These are phyloP conservation scores for Eulacestoma nigropectus DNA, from an alignment of 2,113 vertebrate genomes.

Conservation along the genomic window DNA sequence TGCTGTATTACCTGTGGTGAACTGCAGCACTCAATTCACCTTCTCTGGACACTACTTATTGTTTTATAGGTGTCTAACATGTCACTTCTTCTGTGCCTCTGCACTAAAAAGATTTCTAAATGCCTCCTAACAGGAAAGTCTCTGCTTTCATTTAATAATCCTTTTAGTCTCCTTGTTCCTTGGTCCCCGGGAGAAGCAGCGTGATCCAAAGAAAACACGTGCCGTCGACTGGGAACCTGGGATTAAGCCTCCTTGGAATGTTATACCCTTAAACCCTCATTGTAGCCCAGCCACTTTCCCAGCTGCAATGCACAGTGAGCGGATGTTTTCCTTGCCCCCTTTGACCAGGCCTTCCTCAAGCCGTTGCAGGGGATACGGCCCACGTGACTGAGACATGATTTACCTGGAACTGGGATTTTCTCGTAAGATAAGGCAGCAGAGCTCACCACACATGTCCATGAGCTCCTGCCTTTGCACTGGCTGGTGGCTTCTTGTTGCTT, in stretches of 20 bases:
- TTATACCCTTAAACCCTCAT: not conserved
- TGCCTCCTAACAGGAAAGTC: not conserved
- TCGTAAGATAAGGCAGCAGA: not conserved
- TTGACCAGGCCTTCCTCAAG: not conserved
- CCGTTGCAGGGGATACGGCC: not conserved
- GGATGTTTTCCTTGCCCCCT: not conserved
- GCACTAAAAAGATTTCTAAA: slow-evolving; percentile 8
- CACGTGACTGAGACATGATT: not conserved
- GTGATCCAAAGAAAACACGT: not conserved
- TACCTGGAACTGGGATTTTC: not conserved
- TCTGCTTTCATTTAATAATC: not conserved
- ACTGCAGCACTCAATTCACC: not conserved
- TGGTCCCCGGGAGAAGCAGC: fast-evolving
- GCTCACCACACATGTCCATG: not conserved
- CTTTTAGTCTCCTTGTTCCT: not conserved
- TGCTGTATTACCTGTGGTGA: not conserved
- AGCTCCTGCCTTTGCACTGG: not conserved
- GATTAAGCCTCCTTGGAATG: not conserved
- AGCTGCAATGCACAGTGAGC: not conserved
- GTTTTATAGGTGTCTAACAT: slow-evolving; percentile 4
- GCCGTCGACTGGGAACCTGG: not conserved
- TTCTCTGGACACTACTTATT: slow-evolving; percentile 7
- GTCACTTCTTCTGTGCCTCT: not conserved
- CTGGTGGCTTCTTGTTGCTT: not conserved
- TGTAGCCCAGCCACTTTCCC: not conserved